Percentiles rank a stretch among this genome's conserved stretches.
phyloP scores from a whole-genome alignment of 2,113 vertebrate species.

The Lichenostomus cassidix region DNA sequence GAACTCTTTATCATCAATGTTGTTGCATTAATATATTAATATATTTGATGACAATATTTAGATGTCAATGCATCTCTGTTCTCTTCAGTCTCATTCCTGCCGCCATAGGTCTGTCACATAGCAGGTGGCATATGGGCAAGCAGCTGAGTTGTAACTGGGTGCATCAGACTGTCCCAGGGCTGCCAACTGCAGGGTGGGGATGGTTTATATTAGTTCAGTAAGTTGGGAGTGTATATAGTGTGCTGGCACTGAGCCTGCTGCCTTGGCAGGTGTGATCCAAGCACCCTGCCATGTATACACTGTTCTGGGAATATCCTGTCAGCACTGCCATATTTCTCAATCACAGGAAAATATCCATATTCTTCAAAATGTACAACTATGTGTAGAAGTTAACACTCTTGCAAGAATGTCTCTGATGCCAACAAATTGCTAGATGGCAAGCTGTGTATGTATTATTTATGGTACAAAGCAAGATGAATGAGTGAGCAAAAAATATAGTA shows the following conservation, averaged over 20 bases:
- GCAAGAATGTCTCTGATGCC: not conserved
- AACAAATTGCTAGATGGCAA: conserved; percentile 1
- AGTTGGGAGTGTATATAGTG: not conserved
- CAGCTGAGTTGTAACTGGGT: not conserved
- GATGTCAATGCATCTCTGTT: not conserved
- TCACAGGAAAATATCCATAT: conserved; percentile 7
- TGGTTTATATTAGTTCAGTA: not conserved
- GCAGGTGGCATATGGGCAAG: not conserved
- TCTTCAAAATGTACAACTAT: conserved; percentile 26
- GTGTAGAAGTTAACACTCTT: conserved; percentile 32
- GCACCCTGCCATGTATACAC: not conserved
- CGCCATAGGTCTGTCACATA: not conserved
- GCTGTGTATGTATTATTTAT: not conserved
- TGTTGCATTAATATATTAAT: not conserved
- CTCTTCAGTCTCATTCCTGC: not conserved
- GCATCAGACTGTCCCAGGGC: not conserved
- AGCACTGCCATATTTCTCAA: conserved; percentile 25
- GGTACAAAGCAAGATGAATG: not conserved
- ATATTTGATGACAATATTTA: not conserved
- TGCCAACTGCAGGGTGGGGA: not conserved
- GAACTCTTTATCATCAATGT: not conserved
- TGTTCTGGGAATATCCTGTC: conserved; percentile 4
- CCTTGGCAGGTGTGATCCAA: conserved; percentile 22
- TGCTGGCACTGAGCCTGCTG: not conserved
- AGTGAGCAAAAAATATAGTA: not conserved